Evolutionary conservation across 30 jellyfish, hydroid and myxozoan genomes (phyloP).

Genomic region (Chrysaora quinquecirrha): DNA sequence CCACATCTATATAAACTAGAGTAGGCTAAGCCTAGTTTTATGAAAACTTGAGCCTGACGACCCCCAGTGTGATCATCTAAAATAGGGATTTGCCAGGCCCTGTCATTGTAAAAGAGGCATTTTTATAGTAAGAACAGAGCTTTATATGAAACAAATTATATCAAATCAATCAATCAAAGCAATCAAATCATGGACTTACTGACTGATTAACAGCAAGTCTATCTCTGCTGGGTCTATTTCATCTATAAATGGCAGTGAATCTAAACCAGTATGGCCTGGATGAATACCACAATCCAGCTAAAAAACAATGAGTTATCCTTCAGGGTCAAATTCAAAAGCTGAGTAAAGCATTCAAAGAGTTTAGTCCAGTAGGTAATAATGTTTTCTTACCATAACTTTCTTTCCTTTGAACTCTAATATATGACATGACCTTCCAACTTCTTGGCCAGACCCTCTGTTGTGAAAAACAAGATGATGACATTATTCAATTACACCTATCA

Average conservation of each 20-base stretch:
- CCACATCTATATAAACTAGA: too few relatives aligned
- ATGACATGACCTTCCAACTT: slow-evolving; percentile 99
- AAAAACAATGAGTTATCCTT: not conserved
- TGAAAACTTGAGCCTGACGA: too few relatives aligned
- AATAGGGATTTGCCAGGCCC: too few relatives aligned
- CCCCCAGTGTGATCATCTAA: too few relatives aligned
- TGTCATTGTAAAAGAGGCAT: too few relatives aligned
- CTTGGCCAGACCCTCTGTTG: slow-evolving; percentile 98
- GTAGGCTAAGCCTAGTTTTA: too few relatives aligned
- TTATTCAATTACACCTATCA: too few relatives aligned
- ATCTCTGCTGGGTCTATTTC: slow-evolving; percentile 98
- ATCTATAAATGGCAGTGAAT: slow-evolving; percentile 95
- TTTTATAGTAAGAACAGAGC: too few relatives aligned
- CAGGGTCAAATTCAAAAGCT: too few relatives aligned
- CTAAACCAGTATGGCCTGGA: slow-evolving; percentile 97
- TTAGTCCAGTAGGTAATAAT: not conserved
- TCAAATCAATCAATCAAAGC: too few relatives aligned
- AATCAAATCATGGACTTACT: slow-evolving; percentile 60
- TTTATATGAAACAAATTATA: too few relatives aligned
- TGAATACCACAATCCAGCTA: slow-evolving; percentile 98
- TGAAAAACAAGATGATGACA: too few relatives aligned
- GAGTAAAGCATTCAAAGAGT: not conserved
- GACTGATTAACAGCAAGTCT: slow-evolving; percentile 92
- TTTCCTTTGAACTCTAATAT: slow-evolving; percentile 94
- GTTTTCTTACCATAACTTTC: slow-evolving; percentile 74